Conservation (phyloP, 1,140 invertebrate species). For the Neomicropteryx cornuta region DNA sequence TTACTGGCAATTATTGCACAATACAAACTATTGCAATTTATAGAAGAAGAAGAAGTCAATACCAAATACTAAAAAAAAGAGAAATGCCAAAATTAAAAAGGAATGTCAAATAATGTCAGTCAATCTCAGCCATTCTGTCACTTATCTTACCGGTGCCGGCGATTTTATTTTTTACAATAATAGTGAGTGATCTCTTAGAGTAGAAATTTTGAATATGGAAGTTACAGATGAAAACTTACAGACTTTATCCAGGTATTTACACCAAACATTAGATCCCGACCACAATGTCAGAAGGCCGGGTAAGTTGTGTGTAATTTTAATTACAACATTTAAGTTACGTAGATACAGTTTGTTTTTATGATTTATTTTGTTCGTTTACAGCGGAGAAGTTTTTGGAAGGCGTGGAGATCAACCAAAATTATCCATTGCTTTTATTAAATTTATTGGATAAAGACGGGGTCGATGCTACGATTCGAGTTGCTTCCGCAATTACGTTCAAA, state of each 20-base stretch:
- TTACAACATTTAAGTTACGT: neutral
- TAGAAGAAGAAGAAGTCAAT: no score
- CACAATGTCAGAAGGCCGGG: constrained; percentile 68
- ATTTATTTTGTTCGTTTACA: constrained; percentile 32
- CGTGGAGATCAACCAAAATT: constrained; percentile 85
- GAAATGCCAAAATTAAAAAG: no score
- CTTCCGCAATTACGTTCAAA: constrained; percentile 89
- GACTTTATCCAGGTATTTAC: constrained; percentile 70
- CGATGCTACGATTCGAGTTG: constrained; percentile 71
- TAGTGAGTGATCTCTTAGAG: no score
- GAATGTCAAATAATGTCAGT: no score
- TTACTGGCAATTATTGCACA: no score
- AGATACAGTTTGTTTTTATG: neutral
- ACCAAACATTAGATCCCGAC: constrained; percentile 83
- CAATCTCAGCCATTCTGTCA: no score
- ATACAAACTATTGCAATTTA: no score
- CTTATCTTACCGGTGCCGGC: no score
- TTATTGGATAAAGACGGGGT: constrained; percentile 70
- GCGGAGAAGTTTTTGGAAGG: constrained; percentile 90
- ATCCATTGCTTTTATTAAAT: constrained; percentile 74
- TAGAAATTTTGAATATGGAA: no score
- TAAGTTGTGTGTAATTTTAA: constrained; percentile 35
- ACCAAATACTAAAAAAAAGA: no score
- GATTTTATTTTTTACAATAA: no score
- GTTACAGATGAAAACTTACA: constrained; percentile 71